Percentiles rank a stretch among this genome's conserved stretches.
Conservation (phyloP, 2,113 vertebrate genomes). For the Prietella phreatophila region DNA sequence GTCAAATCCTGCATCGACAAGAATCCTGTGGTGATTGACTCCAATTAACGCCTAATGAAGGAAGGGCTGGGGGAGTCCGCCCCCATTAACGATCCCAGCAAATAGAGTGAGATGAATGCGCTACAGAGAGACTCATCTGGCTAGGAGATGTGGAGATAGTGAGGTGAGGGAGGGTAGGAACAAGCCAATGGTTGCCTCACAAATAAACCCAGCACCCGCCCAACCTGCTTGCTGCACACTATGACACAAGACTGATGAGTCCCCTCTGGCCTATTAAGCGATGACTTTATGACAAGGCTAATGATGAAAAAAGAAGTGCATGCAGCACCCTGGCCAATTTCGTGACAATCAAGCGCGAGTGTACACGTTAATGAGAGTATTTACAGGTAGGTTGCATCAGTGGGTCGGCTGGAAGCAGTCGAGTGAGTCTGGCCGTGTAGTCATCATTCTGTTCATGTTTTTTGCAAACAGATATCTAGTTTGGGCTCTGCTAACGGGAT, state of each 20-base stretch:
- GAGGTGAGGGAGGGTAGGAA: constrained; percentile 23
- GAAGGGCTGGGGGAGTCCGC: constrained; percentile 34
- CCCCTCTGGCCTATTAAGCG: constrained; percentile 39
- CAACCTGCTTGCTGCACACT: constrained; percentile 45
- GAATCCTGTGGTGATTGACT: constrained; percentile 35
- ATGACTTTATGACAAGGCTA: constrained; percentile 38
- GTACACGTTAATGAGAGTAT: constrained; percentile 34
- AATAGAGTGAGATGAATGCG: constrained; percentile 41
- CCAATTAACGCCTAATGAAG: constrained; percentile 51
- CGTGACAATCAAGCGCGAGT: constrained; percentile 24
- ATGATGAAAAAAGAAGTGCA: constrained; percentile 32
- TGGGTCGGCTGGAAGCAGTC: constrained; percentile 24
- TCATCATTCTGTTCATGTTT: constrained; percentile 24
- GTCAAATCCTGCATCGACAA: constrained; percentile 43
- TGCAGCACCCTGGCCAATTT: constrained; percentile 4
- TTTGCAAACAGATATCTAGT: constrained; percentile 12
- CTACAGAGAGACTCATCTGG: constrained; percentile 24
- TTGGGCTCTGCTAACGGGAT: constrained; percentile 9
- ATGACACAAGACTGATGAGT: constrained; percentile 49
- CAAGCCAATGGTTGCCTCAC: neutral
- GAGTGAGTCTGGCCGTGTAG: constrained; percentile 5
- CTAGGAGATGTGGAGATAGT: constrained; percentile 10
- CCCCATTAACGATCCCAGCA: constrained; percentile 43
- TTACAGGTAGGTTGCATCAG: constrained; percentile 49
- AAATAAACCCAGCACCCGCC: constrained; percentile 6